A percentile compares a stretch with the other conserved stretches of the same genome.
These are phyloP conservation scores for Zhengitettix transpicula DNA, from an alignment of 2,888 invertebrate species.

Conservation along the genomic window DNA sequence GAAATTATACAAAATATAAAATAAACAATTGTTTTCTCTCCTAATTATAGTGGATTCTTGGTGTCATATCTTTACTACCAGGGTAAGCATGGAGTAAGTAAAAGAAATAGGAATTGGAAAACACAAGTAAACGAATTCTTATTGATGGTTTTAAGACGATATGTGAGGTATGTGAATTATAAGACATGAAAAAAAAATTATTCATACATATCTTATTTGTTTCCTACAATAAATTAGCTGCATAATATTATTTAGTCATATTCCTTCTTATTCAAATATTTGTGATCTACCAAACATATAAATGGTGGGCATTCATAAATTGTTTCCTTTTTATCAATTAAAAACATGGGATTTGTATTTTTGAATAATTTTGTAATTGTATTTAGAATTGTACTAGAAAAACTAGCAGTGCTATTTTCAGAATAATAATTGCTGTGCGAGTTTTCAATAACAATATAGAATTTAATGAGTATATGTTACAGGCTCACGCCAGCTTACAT, in stretches of 20 bases:
- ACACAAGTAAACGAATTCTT: constrained; percentile 15
- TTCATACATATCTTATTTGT: too few relatives aligned
- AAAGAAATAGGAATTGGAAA: constrained; percentile 11
- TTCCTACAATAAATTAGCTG: too few relatives aligned
- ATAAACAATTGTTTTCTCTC: background rate
- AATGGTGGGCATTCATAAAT: too few relatives aligned
- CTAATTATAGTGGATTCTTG: constrained; percentile 19
- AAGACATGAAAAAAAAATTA: too few relatives aligned
- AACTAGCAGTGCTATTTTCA: too few relatives aligned
- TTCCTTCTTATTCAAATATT: too few relatives aligned
- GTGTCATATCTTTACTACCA: constrained; percentile 18
- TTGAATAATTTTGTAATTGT: too few relatives aligned
- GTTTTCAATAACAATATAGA: background rate
- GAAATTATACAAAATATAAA: background rate
- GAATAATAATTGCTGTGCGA: background rate
- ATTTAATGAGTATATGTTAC: constrained; percentile 9
- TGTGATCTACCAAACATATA: too few relatives aligned
- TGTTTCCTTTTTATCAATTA: too few relatives aligned
- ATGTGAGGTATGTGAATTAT: constrained; percentile 22
- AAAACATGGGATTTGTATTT: too few relatives aligned
- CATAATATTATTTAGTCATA: too few relatives aligned
- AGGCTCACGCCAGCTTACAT: constrained; percentile 31
- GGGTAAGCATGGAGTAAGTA: constrained; percentile 6
- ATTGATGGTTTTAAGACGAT: constrained; percentile 22
- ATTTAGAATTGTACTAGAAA: too few relatives aligned